Percentiles rank a stretch among this genome's conserved stretches.
These are phyloP conservation scores for Bombus haemorrhoidalis DNA, from an alignment of 1,140 invertebrate genomes.

Conservation along the genomic window DNA sequence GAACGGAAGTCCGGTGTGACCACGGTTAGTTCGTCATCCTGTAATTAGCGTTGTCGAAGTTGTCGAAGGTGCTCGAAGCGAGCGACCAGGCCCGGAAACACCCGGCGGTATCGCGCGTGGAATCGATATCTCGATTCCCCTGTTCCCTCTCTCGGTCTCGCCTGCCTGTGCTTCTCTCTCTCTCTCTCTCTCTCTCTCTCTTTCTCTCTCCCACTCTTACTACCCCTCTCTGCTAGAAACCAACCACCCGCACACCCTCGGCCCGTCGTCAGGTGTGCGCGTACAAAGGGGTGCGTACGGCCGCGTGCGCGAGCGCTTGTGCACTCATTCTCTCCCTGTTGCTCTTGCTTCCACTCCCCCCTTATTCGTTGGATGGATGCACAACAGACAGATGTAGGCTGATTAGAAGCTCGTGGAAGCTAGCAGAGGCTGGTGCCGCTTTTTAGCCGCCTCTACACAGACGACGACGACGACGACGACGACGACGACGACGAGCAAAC, in stretches of 20 bases:
- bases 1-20: constrained; percentile 48
- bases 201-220: neutral
- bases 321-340: neutral
- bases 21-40: constrained; percentile 60
- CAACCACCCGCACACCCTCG: neutral
- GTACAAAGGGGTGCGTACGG: constrained; percentile 30
- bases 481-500: constrained; percentile 39
- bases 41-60: constrained; percentile 70
- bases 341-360: neutral
- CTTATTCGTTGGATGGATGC: constrained; percentile 24
- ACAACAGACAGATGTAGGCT: constrained; percentile 62
- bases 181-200: constrained; percentile 32
- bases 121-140: constrained; percentile 69
- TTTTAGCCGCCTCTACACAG: constrained; percentile 27
- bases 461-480: neutral
- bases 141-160: constrained; percentile 44
- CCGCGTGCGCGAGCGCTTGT: constrained; percentile 5
- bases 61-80: constrained; percentile 64
- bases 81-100: constrained; percentile 63
- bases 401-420: constrained; percentile 61
- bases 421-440: constrained; percentile 15
- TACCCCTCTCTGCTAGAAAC: neutral
- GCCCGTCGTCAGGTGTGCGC: constrained; percentile 36
- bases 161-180: constrained; percentile 38
- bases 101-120: constrained; percentile 67